Evolutionary conservation across 2,888 invertebrate genomes (phyloP), one percentile per base, ranked within the genome.

Genomic region (Agriopis aurantiaria): DNA sequence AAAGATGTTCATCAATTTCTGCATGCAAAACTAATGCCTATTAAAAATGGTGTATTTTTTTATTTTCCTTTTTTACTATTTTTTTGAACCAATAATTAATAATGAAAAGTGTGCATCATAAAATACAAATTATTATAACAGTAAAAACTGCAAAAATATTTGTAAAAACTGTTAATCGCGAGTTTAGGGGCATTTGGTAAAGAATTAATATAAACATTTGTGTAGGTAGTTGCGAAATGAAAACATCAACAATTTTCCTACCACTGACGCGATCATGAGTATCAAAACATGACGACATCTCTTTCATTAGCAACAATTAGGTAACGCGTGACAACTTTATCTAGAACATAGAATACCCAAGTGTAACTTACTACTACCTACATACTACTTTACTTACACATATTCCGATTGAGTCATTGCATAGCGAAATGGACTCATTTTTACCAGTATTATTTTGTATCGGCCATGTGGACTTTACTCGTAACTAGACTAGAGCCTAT

Each of bases 241-340:
- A 61, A 61, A 49, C 56, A 67, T 49, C 23, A 56, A 14, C 52
- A 46, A 52, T 53, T 59, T 68, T 68, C 53, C 67, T 62, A 45
- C 55, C 12, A 63, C 57, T 64, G 70, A 68, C 72, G 75, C 56
- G 58, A 69, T 72, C 70, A 58, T 10, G 14, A n/a, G 49, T 52
- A 17, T 23, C 14, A 59, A 57, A 69, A 69, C 63, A 71, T 72
- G 73, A 75, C 67, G 63, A 68, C 73, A 75, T 65, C 69, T 67
- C 45, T 59, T 59, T 65, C 66, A 76, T 75, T 75, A 76, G 69
- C 65, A 69, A 68, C 72, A 71, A 72, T 73, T 73, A 73, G 71
- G 70, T 68, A 73, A 65, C 73, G 62, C 52, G 49, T 67, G 63
- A 60, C 65, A 70, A 71, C 68, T 74, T 53, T 60, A 76, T 69